These are phyloP conservation scores for Hirtodrosophila trivittata DNA, from an alignment of 2,888 invertebrate species.

Conservation along the genomic window DNA sequence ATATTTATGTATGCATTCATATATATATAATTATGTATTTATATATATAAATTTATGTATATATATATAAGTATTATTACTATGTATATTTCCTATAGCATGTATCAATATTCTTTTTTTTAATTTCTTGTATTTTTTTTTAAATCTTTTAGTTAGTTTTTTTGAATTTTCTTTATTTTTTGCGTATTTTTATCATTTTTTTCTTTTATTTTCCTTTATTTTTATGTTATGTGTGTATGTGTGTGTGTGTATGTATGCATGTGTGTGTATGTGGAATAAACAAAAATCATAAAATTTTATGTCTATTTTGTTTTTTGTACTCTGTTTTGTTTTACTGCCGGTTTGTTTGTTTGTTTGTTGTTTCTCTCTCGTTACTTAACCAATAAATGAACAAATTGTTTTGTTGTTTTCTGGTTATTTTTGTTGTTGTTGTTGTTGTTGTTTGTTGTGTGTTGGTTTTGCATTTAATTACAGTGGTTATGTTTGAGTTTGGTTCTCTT, in stretches of 20 bases:
- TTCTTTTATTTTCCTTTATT: constrained; percentile 35
- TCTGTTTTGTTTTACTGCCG: constrained; percentile 68
- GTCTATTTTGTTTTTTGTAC: constrained; percentile 74
- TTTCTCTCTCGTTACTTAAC: constrained; percentile 46
- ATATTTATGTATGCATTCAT: constrained; percentile 14
- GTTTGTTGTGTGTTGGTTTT: constrained; percentile 34
- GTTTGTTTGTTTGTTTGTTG: constrained; percentile 38
- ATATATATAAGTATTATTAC: constrained; percentile 1
- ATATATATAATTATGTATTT: constrained; percentile 9
- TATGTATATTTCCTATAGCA: constrained; percentile 26
- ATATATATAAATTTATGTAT: not conserved
- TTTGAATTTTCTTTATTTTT: constrained; percentile 27
- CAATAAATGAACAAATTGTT: constrained; percentile 53
- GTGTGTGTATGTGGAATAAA: constrained; percentile 50
- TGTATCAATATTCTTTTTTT: constrained; percentile 38
- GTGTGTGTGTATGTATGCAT: constrained; percentile 32
- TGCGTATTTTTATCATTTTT: constrained; percentile 28
- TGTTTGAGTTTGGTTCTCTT: too few relatives aligned
- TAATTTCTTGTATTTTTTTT: constrained; percentile 16
- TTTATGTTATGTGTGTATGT: constrained; percentile 25
- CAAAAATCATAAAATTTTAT: constrained; percentile 60
- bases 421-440: constrained; percentile 13
- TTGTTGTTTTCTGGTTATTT: constrained; percentile 2
- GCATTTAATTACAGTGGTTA: constrained; percentile 66
- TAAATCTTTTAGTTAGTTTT: constrained; percentile 13